These are phyloP conservation scores for Catostomus latipinnis DNA, from an alignment of 2,797 vertebrate genomes.

Conservation along the genomic window DNA sequence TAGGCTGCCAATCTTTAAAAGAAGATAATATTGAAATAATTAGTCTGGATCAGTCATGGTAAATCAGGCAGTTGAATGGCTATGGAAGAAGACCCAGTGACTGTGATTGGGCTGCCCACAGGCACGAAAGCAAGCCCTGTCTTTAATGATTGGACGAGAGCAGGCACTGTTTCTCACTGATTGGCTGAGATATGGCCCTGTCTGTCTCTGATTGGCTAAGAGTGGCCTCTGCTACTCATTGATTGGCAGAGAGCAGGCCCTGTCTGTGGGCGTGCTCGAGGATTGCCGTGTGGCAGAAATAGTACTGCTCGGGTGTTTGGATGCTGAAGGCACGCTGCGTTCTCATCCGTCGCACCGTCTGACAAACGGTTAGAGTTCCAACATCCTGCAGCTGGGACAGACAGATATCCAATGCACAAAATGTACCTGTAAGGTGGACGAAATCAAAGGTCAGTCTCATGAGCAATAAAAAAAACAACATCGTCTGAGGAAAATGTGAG, in stretches of 20 bases:
- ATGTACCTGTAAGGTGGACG: constrained; percentile 83
- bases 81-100: constrained; percentile 6
- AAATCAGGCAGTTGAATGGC: neutral
- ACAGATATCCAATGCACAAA: constrained; percentile 97
- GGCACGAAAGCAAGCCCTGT: neutral
- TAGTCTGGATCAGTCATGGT: neutral
- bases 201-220: constrained; percentile 25
- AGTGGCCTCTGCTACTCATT: constrained; percentile 67
- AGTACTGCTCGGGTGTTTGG: constrained; percentile 98
- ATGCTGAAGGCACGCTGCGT: constrained; percentile 97
- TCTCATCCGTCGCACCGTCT: constrained; percentile 94
- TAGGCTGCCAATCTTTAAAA: constrained; percentile 10
- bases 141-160: neutral
- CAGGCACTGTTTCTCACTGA: constrained; percentile 44
- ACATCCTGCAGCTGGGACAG: constrained; percentile 94
- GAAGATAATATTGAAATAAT: constrained; percentile 13
- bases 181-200: constrained; percentile 26
- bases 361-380: constrained; percentile 89
- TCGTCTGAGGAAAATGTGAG: too few relatives aligned
- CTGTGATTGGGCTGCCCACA: neutral
- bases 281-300: constrained; percentile 95
- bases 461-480: neutral
- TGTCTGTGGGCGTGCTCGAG: constrained; percentile 90
- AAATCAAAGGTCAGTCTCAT: neutral
- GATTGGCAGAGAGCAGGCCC: constrained; percentile 85